These are phyloP conservation scores for Drosophila grimshawi DNA, from an alignment of 1,140 invertebrate genomes.

Conservation along the genomic window DNA sequence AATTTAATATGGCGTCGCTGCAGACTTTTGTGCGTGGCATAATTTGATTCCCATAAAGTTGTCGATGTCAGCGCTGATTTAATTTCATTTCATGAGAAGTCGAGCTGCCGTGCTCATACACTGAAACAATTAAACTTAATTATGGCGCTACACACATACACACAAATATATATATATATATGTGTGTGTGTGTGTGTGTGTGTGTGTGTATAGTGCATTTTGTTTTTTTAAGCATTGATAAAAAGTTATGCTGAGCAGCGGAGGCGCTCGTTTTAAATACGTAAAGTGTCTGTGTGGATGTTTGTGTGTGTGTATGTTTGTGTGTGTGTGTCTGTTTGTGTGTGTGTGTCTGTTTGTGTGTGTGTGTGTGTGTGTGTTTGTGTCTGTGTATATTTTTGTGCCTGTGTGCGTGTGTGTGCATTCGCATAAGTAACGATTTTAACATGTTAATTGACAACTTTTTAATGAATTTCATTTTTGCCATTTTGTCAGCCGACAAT, in stretches of 20 bases:
- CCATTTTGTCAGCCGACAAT: conserved; percentile 43
- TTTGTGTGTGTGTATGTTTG: conserved; percentile 39
- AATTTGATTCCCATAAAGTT: conserved; percentile 82
- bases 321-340: conserved; percentile 23
- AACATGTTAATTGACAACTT: conserved; percentile 78
- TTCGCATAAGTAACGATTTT: conserved; percentile 52
- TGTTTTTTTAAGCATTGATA: conserved; percentile 62
- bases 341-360: conserved; percentile 36
- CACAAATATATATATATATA: conserved; percentile 13
- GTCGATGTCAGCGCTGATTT: conserved; percentile 81
- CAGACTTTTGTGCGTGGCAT: conserved; percentile 73
- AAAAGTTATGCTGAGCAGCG: conserved; percentile 58
- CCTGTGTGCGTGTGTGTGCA: conserved; percentile 30
- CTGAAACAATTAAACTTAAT: conserved; percentile 81
- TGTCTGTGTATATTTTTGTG: conserved; percentile 40
- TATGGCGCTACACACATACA: conserved; percentile 44
- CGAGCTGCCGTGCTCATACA: conserved; percentile 42
- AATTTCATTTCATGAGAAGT: conserved; percentile 74
- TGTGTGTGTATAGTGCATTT: conserved; percentile 39
- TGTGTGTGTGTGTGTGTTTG: conserved; percentile 30
- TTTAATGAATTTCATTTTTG: conserved; percentile 66
- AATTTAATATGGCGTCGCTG: conserved; percentile 71
- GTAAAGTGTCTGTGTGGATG: conserved; percentile 30
- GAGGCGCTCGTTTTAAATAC: conserved; percentile 55
- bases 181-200: conserved; percentile 35